Conservation (phyloP, 1,140 invertebrate species). For the Scaptomyza pallida region DNA sequence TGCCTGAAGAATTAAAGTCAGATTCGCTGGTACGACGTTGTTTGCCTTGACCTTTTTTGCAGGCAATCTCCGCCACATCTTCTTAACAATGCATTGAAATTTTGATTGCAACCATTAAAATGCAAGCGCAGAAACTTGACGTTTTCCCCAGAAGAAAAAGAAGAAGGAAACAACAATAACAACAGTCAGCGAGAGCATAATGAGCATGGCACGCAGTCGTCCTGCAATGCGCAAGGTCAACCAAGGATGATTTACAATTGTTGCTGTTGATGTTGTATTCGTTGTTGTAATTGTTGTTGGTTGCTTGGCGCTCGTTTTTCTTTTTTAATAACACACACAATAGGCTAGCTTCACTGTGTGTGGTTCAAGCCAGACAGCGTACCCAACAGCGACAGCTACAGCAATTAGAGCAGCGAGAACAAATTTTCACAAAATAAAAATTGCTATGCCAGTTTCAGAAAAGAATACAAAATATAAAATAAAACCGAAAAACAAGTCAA, state of each 20-base stretch:
- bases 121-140: constrained; percentile 58
- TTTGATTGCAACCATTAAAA: constrained; percentile 80
- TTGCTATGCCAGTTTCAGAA: constrained; percentile 52
- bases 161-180: constrained; percentile 22
- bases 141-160: constrained; percentile 19
- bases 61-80: constrained; percentile 35
- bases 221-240: constrained; percentile 68
- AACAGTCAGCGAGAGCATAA: constrained; percentile 53
- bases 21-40: neutral
- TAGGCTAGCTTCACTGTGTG: constrained; percentile 32
- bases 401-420: constrained; percentile 66
- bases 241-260: constrained; percentile 74
- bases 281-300: no score
- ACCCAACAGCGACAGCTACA: constrained; percentile 64
- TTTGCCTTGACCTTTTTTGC: constrained; percentile 50
- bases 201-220: constrained; percentile 65
- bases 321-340: constrained; percentile 71
- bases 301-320: constrained; percentile 33
- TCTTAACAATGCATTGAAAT: constrained; percentile 72
- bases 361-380: constrained; percentile 31
- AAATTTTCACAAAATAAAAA: constrained; percentile 45
- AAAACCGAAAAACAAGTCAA: neutral
- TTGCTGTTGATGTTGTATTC: constrained; percentile 41
- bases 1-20: neutral
- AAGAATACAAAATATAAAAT: no score